Evolutionary conservation across 2,888 invertebrate genomes (phyloP), one percentile per base, ranked within the genome.

Genomic region (Heliconius cydno): DNA sequence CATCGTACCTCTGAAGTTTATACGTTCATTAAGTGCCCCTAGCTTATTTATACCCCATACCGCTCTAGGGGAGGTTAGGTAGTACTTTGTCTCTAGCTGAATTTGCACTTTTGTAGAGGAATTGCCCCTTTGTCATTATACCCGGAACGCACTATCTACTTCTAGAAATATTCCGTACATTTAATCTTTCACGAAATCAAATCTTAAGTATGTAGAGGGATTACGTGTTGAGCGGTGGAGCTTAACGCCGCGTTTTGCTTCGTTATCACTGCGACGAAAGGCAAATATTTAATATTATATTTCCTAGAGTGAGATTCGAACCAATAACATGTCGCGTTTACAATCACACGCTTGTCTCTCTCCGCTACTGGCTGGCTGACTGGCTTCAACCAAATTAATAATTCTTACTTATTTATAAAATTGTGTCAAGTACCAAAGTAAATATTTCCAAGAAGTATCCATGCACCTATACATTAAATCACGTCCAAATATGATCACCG

Each of bases 11-110:
- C 91, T 90, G 88, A 89, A 89, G 90, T 93, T 91, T 92, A 92
- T 92, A 91, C 92, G 92, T 93, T 92, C 92, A 93, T 93, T 93
- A 93, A 93, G 92, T 91, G 92, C 89, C 90, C 87, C 88, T 90
- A 87, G 89, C 88, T 91, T 93, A 92, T 92, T 93, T 93, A 93
- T 92, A 91, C 91, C 92, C 90, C 92, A 90, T n/a, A n/a, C n/a
- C 84, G 86, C 89, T 86, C 88, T 87, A 86, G 90, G 89, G 90
- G 89, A 89, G 88, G 91, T 92, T 91, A 92, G 90, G 88, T 88
- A 89, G 90, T 88, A 89, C 89, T 91, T 92, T 93, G 91, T 93
- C 92, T 91, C 86, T 85, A 85, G 91, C 90, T 92, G 92, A 93
- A 80, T 79, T 79, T 80, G 79, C 81, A 80, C 79, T 80, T 83